These are phyloP conservation scores for Crotophaga sulcirostris DNA, from an alignment of 2,113 vertebrate genomes.

Conservation along the genomic window DNA sequence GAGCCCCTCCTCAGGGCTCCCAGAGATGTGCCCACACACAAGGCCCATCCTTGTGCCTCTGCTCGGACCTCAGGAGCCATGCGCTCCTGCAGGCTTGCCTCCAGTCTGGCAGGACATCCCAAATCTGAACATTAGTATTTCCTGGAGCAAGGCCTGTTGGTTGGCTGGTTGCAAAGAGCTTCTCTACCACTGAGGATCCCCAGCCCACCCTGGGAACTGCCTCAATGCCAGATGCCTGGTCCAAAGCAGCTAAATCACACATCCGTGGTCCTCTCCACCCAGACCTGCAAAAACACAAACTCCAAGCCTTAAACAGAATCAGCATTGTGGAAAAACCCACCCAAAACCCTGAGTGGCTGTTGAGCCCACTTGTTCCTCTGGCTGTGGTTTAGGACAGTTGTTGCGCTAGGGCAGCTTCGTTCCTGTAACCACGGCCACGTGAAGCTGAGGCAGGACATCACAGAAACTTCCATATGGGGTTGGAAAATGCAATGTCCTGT, in stretches of 20 bases:
- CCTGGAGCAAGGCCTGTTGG: not conserved
- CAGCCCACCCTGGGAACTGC: not conserved
- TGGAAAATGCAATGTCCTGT: not conserved
- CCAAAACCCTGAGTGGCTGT: not conserved
- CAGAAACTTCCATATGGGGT: fast-evolving
- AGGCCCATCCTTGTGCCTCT: not conserved
- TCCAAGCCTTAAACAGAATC: not conserved
- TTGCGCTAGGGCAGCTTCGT: not conserved
- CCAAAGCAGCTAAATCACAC: not conserved
- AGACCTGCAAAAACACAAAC: not conserved
- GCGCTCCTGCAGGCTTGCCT: not conserved
- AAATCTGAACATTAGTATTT: not conserved
- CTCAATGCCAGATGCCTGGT: not conserved
- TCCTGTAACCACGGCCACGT: fast-evolving
- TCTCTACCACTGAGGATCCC: not conserved
- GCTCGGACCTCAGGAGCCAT: not conserved
- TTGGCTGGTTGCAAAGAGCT: not conserved
- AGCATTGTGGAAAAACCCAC: not conserved
- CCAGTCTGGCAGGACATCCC: not conserved
- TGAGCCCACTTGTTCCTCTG: not conserved
- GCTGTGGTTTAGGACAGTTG: not conserved
- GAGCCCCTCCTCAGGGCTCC: not conserved
- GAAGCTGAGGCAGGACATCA: not conserved
- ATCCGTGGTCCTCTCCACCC: not conserved
- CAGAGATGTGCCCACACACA: not conserved